These are phyloP conservation scores for Mayetiola destructor DNA, from an alignment of 2,888 invertebrate genomes.

Conservation along the genomic window DNA sequence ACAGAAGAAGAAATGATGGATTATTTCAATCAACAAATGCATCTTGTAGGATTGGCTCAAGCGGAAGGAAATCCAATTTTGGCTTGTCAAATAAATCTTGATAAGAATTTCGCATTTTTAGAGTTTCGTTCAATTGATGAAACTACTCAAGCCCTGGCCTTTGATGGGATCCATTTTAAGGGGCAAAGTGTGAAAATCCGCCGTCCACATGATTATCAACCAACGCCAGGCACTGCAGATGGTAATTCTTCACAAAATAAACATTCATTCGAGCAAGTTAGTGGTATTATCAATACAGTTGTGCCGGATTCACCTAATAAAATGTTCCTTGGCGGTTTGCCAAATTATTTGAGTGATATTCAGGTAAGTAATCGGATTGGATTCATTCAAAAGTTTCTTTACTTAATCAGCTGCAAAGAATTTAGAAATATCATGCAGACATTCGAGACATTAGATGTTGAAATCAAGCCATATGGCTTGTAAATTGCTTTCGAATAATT, in stretches of 20 bases:
- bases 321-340: constrained; percentile 96
- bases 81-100: constrained; percentile 95
- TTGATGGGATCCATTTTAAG: constrained; percentile 97
- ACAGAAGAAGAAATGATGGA: constrained; percentile 98
- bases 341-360: constrained; percentile 96
- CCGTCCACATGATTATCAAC: constrained; percentile 95
- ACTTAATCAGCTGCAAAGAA: no score
- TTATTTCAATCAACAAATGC: constrained; percentile 98
- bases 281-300: constrained; percentile 75
- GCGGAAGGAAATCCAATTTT: constrained; percentile 97
- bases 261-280: constrained; percentile 23
- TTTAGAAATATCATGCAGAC: no score
- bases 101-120: constrained; percentile 98
- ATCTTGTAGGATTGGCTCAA: constrained; percentile 88
- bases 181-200: constrained; percentile 95
- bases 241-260: constrained; percentile 26
- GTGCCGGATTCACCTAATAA: constrained; percentile 96
- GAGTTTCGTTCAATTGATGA: constrained; percentile 96
- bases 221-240: constrained; percentile 90
- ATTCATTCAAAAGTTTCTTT: no score
- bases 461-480: no score
- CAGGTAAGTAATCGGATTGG: constrained; percentile 71
- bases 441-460: no score
- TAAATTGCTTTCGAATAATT: no score
- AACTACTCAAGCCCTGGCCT: constrained; percentile 98